Base-by-base conservation (phyloP, 1,140 invertebrate species). In the Trichonephila inaurata region DNA sequence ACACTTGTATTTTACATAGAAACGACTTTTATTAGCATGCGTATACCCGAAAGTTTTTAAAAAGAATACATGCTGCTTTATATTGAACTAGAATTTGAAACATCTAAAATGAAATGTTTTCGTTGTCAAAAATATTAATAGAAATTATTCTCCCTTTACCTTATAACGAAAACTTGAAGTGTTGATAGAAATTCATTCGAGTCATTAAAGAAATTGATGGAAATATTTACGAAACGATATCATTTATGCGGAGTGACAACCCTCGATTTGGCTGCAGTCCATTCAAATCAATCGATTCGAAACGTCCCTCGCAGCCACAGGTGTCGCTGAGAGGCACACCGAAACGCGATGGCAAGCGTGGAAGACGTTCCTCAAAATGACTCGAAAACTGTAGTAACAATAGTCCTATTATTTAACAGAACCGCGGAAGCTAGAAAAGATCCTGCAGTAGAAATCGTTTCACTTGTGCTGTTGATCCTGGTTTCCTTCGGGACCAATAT, bases 401-500 rank as follows among this genome's bases (percentile, higher is more conserved):
- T 94, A 66, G 33, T 90, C 16, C 19, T 89, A 14, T 28, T 81
- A n/a, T 88, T 82, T 16, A 93, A 93, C 62, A 69, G 86, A 16
- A 93, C 85, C 10, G 58, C 12, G 5, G 83, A 64, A 10, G 4
- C 7, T 28, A 14, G 62, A 24, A 44, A 2, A 2, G 94, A 94
- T n/a, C 93, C 93, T 28, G 64, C 69, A 51, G 14, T 82, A 19
- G 64, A 66, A 19, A 69, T 91, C 33, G 66, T 82, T 89, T 28
- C 89, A 18, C 58, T 94, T 21, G 90, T 72, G 16, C 28, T 92
- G 1, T 18, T 92, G n/a, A 83, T 94, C 21, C 64, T 94, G 24
- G 51, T 94, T 12, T 82, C 94, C 40, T 94, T 94, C 40, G 60
- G 21, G 10, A 77, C 62, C 21, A 94, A 94, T 51, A 82, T 89